A percentile compares a stretch with the other conserved stretches of the same genome.
These are phyloP conservation scores for Athetis lepigone DNA, from an alignment of 2,888 invertebrate genomes.

Conservation along the genomic window DNA sequence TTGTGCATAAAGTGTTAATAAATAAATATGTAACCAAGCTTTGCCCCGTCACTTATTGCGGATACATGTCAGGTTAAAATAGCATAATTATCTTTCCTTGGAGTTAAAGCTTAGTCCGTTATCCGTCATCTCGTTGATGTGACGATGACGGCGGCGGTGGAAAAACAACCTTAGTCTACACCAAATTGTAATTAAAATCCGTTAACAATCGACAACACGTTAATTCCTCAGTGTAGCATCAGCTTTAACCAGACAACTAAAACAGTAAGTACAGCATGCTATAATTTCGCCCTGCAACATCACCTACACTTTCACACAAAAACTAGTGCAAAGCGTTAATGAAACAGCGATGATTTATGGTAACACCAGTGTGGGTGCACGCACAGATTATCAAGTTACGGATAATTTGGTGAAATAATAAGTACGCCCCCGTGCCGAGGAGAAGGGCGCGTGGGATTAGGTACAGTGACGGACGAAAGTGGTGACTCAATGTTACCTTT, in stretches of 20 bases:
- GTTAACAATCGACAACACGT: no score
- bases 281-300: constrained; percentile 42
- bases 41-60: no score
- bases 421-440: constrained; percentile 66
- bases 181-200: no score
- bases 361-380: constrained; percentile 63
- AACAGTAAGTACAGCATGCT: constrained; percentile 22
- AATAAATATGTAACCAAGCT: no score
- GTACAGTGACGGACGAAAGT: constrained; percentile 57
- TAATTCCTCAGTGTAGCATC: background rate
- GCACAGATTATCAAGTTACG: constrained; percentile 69
- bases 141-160: no score
- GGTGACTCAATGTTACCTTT: no score
- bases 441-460: constrained; percentile 55
- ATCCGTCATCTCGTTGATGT: no score
- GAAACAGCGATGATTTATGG: constrained; percentile 65
- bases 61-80: no score
- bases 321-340: constrained; percentile 59
- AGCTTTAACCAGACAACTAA: constrained; percentile 1
- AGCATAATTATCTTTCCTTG: no score
- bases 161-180: no score
- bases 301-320: constrained; percentile 37
- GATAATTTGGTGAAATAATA: constrained; percentile 79
- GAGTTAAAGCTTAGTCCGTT: no score
- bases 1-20: no score